Evolutionary conservation across 2,888 invertebrate genomes (phyloP), one percentile per base, ranked within the genome.

Genomic region (Campoplex nolae): DNA sequence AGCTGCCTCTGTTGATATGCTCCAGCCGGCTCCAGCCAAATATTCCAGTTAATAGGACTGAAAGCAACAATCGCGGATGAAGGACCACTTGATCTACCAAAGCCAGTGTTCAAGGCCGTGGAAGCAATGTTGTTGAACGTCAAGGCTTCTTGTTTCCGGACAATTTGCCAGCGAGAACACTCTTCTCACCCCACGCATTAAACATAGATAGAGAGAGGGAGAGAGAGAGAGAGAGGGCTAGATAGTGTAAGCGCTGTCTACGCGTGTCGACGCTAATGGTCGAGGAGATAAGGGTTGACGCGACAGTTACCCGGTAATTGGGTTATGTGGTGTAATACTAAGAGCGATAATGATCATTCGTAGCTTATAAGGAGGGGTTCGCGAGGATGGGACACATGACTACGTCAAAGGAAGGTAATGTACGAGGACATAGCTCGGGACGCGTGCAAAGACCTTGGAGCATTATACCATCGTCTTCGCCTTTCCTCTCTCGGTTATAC

Each of bases 221-320:
- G n/a, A 58, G 62, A 51, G 65, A 38, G 58, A 18, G 73, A 3
- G 65, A 16, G 58, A 67, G 56, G 42, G 67, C 8, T 42, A 58
- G 56, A 73, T 35, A 32, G 65, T 62, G 58, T 68, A 71, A 75
- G 79, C 71, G 71, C 71, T 76, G 79, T 58, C 77, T 75, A 82
- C 70, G 75, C 84, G 81, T 88, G 89, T 89, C 87, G 90, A 90
- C 90, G 88, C 89, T 91, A 91, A 91, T 91, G 89, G 90, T 86
- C 82, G 75, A 77, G 77, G 88, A 88, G 90, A 91, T 90, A 91
- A 91, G 91, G 90, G 89, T 90, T 89, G 90, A 90, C 91, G 88
- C 89, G 87, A 88, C 89, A 88, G 89, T 90, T 90, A 90, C 88
- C 86, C 88, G 89, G 89, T 90, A 91, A 91, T 91, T 91, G 90